Evolutionary conservation across 2,888 invertebrate species (phyloP), one percentile per base, ranked within the genome.

Genomic region (Drosophila borealis): DNA sequence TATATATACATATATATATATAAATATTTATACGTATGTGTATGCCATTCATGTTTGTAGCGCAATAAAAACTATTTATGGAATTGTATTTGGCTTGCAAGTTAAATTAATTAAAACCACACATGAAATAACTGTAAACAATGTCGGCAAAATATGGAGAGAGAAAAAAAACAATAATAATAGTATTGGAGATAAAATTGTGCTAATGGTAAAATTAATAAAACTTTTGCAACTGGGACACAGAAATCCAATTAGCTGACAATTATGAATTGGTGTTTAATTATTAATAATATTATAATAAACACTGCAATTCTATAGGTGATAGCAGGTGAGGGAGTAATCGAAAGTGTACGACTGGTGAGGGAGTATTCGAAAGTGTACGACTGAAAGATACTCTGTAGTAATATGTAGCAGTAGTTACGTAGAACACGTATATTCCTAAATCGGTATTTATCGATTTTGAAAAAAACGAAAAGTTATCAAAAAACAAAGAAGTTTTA

Each of bases 201-300:
- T 13, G 51, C 45, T 68, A 65, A 68, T 65, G 66, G 37, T 42
- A 50, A 62, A 48, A 50, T 51, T 42, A 53, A 70, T 56, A 56
- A 34, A 36, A 36, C 19, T 14, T 11, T 36, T 54, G 33, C 55
- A 54, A 59, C 44, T 37, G 48, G 29, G 44, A 64, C 57, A 74
- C 49, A 76, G 59, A 59, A 67, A 69, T 66, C 62, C 68, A 85
- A 79, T 81, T 80, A 85, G 70, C 66, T 61, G 69, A 29, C 68
- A 81, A 69, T 71, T 75, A 66, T 54, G 50, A 69, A 68, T 57
- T 61, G 73, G 60, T 81, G 70, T 70, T 64, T 19, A 68, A 78
- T 81, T 75, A 84, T 80, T 68, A 70, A 63, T 61, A 74, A 59
- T 29, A 53, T 37, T 57, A 33, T 50, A 50, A 54, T 55, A 50